Evolutionary conservation across 1,140 invertebrate genomes (phyloP).

Genomic region (Diuraphis noxia): DNA sequence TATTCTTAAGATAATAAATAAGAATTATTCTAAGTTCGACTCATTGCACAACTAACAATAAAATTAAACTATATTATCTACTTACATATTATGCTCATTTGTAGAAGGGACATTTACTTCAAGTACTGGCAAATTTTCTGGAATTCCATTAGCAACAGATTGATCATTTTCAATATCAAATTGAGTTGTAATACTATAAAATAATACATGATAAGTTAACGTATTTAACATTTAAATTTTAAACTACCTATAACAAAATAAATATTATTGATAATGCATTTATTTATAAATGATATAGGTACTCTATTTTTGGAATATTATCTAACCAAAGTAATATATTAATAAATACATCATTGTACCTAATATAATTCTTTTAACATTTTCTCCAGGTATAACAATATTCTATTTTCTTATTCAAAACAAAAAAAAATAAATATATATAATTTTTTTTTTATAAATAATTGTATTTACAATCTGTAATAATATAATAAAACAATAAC

Average conservation of each 20-base stretch:
- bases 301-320: no score
- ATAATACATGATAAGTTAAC: background rate
- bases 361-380: background rate
- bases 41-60: background rate
- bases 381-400: background rate
- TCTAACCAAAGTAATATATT: background rate
- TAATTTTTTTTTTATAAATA: no score
- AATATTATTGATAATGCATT: background rate
- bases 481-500: no score
- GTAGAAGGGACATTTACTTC: background rate
- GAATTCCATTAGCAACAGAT: background rate
- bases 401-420: background rate
- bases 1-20: no score
- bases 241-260: background rate
- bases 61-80: background rate
- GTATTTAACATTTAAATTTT: no score
- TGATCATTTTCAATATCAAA: background rate
- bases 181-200: background rate
- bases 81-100: background rate
- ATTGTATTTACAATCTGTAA: no score
- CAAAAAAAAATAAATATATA: background rate
- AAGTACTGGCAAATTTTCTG: background rate
- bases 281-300: no score
- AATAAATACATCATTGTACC: background rate
- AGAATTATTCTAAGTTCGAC: background rate